Evolutionary conservation across 2,113 vertebrate genomes (phyloP).

Genomic region (Eclectus roratus): DNA sequence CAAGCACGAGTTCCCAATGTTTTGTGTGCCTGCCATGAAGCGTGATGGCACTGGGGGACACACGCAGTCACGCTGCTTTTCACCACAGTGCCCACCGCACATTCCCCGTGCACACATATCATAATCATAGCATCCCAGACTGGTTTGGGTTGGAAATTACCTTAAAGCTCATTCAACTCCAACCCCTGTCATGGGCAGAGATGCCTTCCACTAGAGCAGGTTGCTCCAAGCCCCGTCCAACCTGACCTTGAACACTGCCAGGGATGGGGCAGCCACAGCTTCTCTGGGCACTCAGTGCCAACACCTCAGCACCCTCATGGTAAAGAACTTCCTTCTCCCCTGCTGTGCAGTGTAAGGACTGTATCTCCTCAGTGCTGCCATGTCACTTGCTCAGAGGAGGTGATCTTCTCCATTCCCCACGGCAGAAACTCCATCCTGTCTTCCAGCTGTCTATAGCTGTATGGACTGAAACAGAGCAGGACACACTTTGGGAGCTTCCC

Average conservation of each 20-base stretch:
- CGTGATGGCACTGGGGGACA: background rate
- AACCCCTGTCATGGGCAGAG: background rate
- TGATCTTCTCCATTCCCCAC: fast-evolving
- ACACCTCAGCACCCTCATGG: background rate
- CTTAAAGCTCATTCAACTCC: background rate
- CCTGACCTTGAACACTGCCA: background rate
- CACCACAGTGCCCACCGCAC: background rate
- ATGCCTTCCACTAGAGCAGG: background rate
- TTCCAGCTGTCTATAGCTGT: background rate
- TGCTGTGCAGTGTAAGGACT: background rate
- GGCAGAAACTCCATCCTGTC: background rate
- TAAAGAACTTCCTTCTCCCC: background rate
- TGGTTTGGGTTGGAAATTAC: background rate
- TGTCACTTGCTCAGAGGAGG: background rate
- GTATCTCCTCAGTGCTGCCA: fast-evolving
- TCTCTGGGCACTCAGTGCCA: background rate
- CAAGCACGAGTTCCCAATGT: background rate
- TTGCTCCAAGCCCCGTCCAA: background rate
- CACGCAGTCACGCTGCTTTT: fast-evolving
- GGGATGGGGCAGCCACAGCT: background rate
- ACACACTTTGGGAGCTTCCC: fast-evolving
- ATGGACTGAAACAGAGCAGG: background rate
- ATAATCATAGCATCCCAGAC: background rate
- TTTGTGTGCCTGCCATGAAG: background rate
- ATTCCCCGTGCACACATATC: fast-evolving